Evolutionary conservation across 2,888 invertebrate species (phyloP), one percentile per base, ranked within the genome.

Genomic region (Andrena bicolor): DNA sequence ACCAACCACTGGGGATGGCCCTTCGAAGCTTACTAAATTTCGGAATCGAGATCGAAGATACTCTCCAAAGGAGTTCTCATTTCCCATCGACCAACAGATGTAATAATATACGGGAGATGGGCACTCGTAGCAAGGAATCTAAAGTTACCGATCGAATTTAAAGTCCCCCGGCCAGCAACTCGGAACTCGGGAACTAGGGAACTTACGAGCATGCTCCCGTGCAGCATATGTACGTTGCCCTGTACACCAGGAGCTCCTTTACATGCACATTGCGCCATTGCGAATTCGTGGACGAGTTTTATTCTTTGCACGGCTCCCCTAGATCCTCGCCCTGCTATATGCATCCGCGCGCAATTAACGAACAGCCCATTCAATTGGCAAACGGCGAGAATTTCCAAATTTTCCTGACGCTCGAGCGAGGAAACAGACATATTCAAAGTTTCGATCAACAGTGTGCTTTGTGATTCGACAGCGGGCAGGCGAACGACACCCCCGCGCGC

Each of bases 221-320:
- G 16, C n/a, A 3, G 66, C 76, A 51, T 35, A 77, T 58, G 41
- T 58, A 77, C 64, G 41, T 58, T 49, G 68, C 20, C 26, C 7
- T 32, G 28, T 30, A 20, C 58, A 28, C 48, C 23, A 26, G 35
- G 6, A 53, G 75, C 75, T 20, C 30, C 58, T 79, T 77, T 69
- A 13, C 69, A 65, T 60, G 69, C 64, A 41, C 64, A 7, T 23
- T n/a, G 48, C 49, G 35, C 16, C 20, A 20, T 64, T 58, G 64
- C 69, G 49, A 76, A 69, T 77, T 69, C 77, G 23, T 32, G 35
- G 76, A 56, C 69, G 63, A 77, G 64, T 60, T 69, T 64, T 78
- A 77, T 79, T 79, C 78, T 70, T 70, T 56, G 58, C 78, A 26
- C 56, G 20, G 10, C 56, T 23, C 10, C 23, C 23, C 56, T 23